These are phyloP conservation scores for Euschistus heros DNA, from an alignment of 1,140 invertebrate genomes.

Conservation along the genomic window DNA sequence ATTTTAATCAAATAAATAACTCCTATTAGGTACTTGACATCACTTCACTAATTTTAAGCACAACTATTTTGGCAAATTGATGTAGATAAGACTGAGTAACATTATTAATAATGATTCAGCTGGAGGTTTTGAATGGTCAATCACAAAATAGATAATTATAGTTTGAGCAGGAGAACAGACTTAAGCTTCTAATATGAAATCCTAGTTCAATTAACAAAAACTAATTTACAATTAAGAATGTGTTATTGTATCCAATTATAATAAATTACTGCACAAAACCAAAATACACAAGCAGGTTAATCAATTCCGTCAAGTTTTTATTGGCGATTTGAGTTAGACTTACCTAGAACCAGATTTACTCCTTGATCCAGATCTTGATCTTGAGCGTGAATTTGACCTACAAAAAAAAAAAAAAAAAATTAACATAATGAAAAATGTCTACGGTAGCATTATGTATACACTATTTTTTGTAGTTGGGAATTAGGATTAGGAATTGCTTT, in stretches of 20 bases:
- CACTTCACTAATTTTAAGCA: too few relatives aligned
- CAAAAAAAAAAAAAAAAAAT: neutral
- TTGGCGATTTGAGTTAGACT: conserved; percentile 34
- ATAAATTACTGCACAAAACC: conserved; percentile 28
- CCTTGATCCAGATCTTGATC: conserved; percentile 33
- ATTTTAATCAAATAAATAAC: too few relatives aligned
- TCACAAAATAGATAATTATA: too few relatives aligned
- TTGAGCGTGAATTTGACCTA: conserved; percentile 30
- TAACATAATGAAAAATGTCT: neutral
- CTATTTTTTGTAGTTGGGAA: neutral
- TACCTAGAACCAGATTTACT: conserved; percentile 29
- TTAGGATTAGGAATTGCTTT: neutral
- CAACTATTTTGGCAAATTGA: too few relatives aligned
- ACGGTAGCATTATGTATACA: neutral
- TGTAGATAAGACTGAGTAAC: too few relatives aligned
- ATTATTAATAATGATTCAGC: too few relatives aligned
- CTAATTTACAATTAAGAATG: conserved; percentile 27
- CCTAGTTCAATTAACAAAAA: conserved; percentile 32
- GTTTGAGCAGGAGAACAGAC: too few relatives aligned
- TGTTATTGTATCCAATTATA: conserved; percentile 29
- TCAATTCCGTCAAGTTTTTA: conserved; percentile 28
- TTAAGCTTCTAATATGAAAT: conserved; percentile 29
- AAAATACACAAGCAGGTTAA: conserved; percentile 34
- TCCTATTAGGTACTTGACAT: too few relatives aligned
- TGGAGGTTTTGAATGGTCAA: too few relatives aligned